These are phyloP conservation scores for Cynocephalus volans DNA, from an alignment of 2,113 vertebrate species.

Conservation along the genomic window DNA sequence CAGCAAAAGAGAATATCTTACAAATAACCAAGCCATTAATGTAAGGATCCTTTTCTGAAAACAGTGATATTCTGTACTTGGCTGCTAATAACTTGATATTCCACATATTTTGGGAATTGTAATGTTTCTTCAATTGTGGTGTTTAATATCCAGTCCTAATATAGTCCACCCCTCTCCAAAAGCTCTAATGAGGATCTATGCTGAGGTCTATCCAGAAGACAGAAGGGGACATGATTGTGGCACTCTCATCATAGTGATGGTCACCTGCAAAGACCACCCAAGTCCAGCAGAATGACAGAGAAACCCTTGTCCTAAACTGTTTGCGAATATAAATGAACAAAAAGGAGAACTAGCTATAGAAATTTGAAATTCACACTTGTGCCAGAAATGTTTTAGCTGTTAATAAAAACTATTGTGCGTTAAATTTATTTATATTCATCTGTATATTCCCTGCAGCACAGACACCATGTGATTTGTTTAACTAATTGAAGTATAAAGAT, in stretches of 20 bases:
- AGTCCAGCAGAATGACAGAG: background rate
- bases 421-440: background rate
- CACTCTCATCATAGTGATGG: background rate
- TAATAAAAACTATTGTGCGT: background rate
- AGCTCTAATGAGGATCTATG: background rate
- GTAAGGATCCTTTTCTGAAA: background rate
- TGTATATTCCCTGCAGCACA: background rate
- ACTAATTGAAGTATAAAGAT: background rate
- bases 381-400: background rate
- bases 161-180: fast-evolving
- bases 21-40: background rate
- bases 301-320: background rate
- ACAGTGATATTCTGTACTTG: background rate
- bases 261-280: background rate
- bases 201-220: background rate
- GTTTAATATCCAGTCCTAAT: background rate
- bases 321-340: background rate
- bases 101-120: background rate
- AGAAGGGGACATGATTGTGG: background rate
- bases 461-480: background rate
- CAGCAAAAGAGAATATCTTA: background rate
- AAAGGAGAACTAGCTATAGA: background rate
- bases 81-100: background rate
- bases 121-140: background rate
- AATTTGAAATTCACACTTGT: background rate